Evolutionary conservation across 2,113 vertebrate genomes (phyloP), one percentile per base, ranked within the genome.

Genomic region (Oryzias melastigma): DNA sequence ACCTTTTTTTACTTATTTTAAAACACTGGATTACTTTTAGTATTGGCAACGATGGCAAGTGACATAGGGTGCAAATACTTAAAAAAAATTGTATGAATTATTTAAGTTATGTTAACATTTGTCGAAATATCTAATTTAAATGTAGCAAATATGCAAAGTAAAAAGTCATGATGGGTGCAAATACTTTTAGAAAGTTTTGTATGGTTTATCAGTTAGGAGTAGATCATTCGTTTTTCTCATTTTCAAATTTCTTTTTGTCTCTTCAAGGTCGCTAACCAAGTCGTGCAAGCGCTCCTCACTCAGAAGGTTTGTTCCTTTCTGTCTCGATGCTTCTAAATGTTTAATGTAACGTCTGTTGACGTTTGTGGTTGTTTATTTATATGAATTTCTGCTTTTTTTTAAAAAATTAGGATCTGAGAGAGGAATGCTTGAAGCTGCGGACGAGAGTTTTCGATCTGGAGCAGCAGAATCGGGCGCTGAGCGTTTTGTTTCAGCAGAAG

Each of bases 251-350:
- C 15, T 8, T 24, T n/a, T 68, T 55, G 3, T 58, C 3, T 45
- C 17, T 60, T 91, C 57, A 64, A 98, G 95, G 95, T 98, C 59
- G 95, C 95, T 78, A 97, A 96, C 87, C 95, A 98, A 68, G 95
- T 98, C 13, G 95, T 98, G 61, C 94, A 95, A 80, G 95, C 95
- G 24, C 91, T 98, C 14, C 95, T 98, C 63, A 97, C 95, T 81
- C 95, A 98, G 82, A 97, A 98, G 95, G 95, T 98, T 87, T 78
- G 91, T 83, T 14, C 61, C 35, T 17, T 56, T 14, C 14, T 77
- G 51, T 53, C 42, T 25, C 18, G 51, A 14, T 58, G 5, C 44
- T 58, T 2, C 35, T 19, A 15, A 15, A 48, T 14, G 35, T 3
- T 19, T 14, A 5, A 41, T 16, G 0, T 7, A 14, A 25, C 5